Percentiles rank a stretch among this genome's conserved stretches.
phyloP scores from a whole-genome alignment of 2,113 vertebrate genomes.

The Petromus typicus region DNA sequence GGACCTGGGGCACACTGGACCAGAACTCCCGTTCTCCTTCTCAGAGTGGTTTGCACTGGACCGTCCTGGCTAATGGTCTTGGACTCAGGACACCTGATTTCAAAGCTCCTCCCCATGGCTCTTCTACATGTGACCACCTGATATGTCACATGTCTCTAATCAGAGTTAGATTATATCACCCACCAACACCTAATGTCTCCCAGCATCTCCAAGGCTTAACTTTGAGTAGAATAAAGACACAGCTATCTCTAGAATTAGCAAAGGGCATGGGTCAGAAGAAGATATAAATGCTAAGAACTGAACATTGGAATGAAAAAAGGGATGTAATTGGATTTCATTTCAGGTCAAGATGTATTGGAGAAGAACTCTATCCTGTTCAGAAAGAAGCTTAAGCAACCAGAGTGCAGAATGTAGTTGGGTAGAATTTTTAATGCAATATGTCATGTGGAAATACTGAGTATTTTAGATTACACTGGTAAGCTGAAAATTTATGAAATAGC shows the following conservation, averaged over 20 bases:
- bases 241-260: not conserved
- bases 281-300: not conserved
- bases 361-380: not conserved
- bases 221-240: not conserved
- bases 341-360: not conserved
- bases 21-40: not conserved
- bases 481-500: constrained; percentile 7
- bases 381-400: constrained; percentile 12
- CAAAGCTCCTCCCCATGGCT: not conserved
- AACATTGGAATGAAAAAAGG: not conserved
- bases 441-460: not conserved
- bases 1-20: not conserved
- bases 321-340: not conserved
- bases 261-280: not conserved
- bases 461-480: not conserved
- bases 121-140: not conserved
- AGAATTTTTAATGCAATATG: not conserved
- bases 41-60: not conserved
- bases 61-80: not conserved
- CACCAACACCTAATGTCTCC: not conserved
- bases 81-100: not conserved
- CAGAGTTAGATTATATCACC: not conserved
- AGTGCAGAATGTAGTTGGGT: not conserved
- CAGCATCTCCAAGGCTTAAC: not conserved
- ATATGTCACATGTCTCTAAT: not conserved